Evolutionary conservation across 1,140 invertebrate genomes (phyloP), one percentile per base, ranked within the genome.

Genomic region (Tetragnatha versicolor): DNA sequence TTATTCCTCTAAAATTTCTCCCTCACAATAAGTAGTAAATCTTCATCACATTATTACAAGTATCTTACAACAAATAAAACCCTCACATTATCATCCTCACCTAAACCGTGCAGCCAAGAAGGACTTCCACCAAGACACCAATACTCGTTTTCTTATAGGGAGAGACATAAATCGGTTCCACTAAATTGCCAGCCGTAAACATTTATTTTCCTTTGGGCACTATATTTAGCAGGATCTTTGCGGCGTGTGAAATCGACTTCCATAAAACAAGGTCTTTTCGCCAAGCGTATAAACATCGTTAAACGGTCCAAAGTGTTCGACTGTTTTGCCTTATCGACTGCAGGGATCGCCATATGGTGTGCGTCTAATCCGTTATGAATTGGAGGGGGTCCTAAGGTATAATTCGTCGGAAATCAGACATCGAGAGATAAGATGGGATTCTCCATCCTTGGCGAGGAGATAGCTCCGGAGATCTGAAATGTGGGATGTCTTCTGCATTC

Each of bases 321-420:
- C 12, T 53, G n/a, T n/a, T 22, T 22, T 25, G n/a, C 49, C 49
- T 39, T 68, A 68, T 68, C 65, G 14, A 45, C 29, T 9, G n/a
- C n/a, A 51, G 29, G 37, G 45, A 68, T 68, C 65, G 9, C 65
- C 65, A 68, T 51, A 68, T 68, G 65, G 65, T 29, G n/a, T 45
- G 65, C 20, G 25, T 68, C 65, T 68, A 68, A 68, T 68, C 65
- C 65, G 65, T 68, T 68, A 68, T 68, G 65, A 68, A 68, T 68
- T 68, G 65, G 65, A 27, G 27, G 14, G 1, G n/a, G 37, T 22
- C 25, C 45, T 20, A 27, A 33, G 39, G 25, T 25, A 68, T 68
- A 29, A n/a, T 33, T 33, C 42, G 31, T 68, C 25, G 42, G n/a
- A n/a, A 20, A 37, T 29, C 35, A 33, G 65, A 51, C 65, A 33